Base-by-base conservation (phyloP, 2,888 invertebrate species). In the Hofmannophila pseudospretella region DNA sequence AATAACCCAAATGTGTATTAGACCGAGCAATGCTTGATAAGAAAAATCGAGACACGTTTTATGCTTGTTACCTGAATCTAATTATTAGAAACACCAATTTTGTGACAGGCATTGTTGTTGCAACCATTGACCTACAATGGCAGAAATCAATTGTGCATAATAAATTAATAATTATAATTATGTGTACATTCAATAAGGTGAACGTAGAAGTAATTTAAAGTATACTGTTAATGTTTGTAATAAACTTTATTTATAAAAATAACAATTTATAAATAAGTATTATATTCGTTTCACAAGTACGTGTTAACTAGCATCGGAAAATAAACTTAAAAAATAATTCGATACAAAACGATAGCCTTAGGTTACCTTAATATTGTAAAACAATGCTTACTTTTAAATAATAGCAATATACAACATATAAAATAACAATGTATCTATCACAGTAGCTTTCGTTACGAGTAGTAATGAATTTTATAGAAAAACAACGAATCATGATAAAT, bases 351-450 rank as follows among this genome's bases (percentile, higher is more conserved):
- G n/a, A n/a, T n/a, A n/a, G n/a, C n/a, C n/a, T n/a, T n/a, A n/a
- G n/a, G n/a, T n/a, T n/a, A n/a, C n/a, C n/a, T n/a, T n/a, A n/a
- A 2, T 8, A 28, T 12, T 28, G 12, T 13, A 11, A 16, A 19
- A 20, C 3, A 9, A 25, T 8, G 8, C 33, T 10, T 20, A 32
- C 10, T 2, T 5, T 35, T 11, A 12, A 25, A n/a, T n/a, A n/a
- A n/a, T n/a, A n/a, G n/a, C n/a, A 30, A 30, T 30, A 19, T 32
- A 22, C 22, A 32, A 32, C 11, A 2, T 13, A 23, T 22, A 39
- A 35, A 42, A 41, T 44, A 56, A 61, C 44, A 55, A 54, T 48
- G 57, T 45, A 58, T 62, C 67, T 80, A 80, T 80, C 79, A 80
- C 81, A 80, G 78, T 68, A 64, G 49, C 46, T 54, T 60, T 65